Evolutionary conservation across 2,888 invertebrate genomes (phyloP), one percentile per base, ranked within the genome.

Genomic region (Acanthosepion esculentum): DNA sequence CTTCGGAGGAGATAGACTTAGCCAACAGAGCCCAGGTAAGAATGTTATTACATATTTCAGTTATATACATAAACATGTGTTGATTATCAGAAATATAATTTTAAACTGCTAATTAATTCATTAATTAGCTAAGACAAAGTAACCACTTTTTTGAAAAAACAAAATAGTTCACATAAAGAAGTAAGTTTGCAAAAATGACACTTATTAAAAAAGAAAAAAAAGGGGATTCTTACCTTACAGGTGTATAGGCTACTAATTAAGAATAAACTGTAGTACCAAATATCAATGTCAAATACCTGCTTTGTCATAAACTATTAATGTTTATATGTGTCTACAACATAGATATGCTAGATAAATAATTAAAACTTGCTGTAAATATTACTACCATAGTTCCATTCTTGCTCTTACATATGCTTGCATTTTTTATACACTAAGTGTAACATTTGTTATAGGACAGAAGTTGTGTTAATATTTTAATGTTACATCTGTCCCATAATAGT

Each of bases 11-110:
- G 1, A 93, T 93, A 93, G 93, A 93, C 20, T 48, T 93, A 29
- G 48, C 93, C n/a, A 93, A 53, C 93, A 48, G 93, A 53, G 93
- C 93, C 93, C 93, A 93, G 93, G 93, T 93, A 53, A 93, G 93
- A 78, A 78, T n/a, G 78, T n/a, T 78, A 78, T 78, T 33, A 33
- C 33, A 15, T 78, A 33, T 78, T 78, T 33, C 6, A 0, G n/a
- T 78, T 78, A 78, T n/a, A 78, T n/a, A 18, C 15, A 78, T 12
- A 1, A n/a, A 33, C 78, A 78, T 33, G 78, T 78, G 78, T 78
- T n/a, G 78, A n/a, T 78, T 78, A 41, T 26, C 8, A 23, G 64
- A 64, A 26, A 64, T 7, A 26, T 7, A 26, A 26, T 7, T 50
- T 50, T 26, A 64, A 0, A 64, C 23, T 1, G 7, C 64, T 64